Evolutionary conservation across 2,113 vertebrate genomes (phyloP).

Genomic region (Mellivora capensis): DNA sequence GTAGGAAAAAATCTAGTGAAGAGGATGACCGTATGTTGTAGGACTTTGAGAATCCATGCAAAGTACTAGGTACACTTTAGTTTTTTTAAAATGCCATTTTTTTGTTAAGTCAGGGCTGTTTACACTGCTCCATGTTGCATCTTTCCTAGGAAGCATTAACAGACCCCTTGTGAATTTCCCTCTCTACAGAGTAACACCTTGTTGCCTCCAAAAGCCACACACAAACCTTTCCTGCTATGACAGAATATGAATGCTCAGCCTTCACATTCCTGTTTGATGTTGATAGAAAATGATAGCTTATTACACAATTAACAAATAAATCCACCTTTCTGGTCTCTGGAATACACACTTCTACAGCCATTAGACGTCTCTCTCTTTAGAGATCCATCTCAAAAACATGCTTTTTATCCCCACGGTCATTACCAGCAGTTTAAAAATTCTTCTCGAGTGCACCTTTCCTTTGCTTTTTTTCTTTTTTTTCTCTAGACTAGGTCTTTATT

Average conservation of each 20-base stretch:
- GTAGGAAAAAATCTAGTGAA: background rate
- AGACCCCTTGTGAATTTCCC: background rate
- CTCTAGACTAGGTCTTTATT: background rate
- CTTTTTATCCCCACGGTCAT: background rate
- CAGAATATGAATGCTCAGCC: background rate
- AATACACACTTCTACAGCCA: background rate
- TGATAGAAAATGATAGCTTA: background rate
- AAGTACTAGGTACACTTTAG: background rate
- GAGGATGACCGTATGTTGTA: background rate
- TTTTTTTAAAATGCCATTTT: background rate
- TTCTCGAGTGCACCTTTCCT: background rate
- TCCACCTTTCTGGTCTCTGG: background rate
- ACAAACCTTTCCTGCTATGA: background rate
- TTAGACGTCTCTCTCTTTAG: background rate
- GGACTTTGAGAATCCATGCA: background rate
- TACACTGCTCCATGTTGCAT: background rate
- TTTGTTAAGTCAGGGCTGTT: background rate
- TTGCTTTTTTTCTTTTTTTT: background rate
- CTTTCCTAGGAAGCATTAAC: background rate
- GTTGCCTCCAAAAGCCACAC: background rate
- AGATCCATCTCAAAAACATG: background rate
- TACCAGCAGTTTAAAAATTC: background rate
- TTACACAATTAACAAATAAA: background rate
- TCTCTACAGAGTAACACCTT: background rate
- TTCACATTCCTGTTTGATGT: background rate